phyloP scores from a whole-genome alignment of 2,888 invertebrate species.

The Saturnia pavonia region DNA sequence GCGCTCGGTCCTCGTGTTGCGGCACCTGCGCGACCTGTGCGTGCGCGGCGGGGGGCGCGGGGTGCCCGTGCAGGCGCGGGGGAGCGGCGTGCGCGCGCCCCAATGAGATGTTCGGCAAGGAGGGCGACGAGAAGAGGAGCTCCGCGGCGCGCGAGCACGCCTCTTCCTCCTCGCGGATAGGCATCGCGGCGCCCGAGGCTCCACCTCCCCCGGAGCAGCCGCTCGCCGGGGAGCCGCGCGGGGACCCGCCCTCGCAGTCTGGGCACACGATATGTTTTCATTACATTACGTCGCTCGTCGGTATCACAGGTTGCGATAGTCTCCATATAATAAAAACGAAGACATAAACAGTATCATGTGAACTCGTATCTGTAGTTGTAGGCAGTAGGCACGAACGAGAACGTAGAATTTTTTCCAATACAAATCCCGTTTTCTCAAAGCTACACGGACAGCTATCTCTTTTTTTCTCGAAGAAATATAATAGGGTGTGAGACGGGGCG shows the following conservation, averaged over 20 bases:
- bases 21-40: conserved; percentile 67
- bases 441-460: no score
- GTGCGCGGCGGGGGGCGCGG: conserved; percentile 81
- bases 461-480: no score
- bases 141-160: conserved; percentile 86
- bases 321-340: not conserved
- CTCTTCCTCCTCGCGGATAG: conserved; percentile 92
- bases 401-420: no score
- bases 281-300: not conserved
- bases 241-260: conserved; percentile 75
- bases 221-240: conserved; percentile 83
- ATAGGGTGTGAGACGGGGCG: conserved; percentile 25
- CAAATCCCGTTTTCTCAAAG: no score
- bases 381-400: no score
- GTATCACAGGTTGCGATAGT: not conserved
- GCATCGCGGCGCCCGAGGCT: conserved; percentile 79
- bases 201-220: conserved; percentile 80
- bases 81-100: conserved; percentile 88
- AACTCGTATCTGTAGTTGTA: no score
- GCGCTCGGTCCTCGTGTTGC: conserved; percentile 75
- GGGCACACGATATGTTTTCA: not conserved
- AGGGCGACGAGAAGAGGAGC: conserved; percentile 95
- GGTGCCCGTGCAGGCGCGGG: conserved; percentile 84
- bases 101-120: conserved; percentile 98
- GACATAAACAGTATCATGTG: no score